Evolutionary conservation across 1,140 invertebrate genomes (phyloP).

Genomic region (Hydropsyche tenuis): DNA sequence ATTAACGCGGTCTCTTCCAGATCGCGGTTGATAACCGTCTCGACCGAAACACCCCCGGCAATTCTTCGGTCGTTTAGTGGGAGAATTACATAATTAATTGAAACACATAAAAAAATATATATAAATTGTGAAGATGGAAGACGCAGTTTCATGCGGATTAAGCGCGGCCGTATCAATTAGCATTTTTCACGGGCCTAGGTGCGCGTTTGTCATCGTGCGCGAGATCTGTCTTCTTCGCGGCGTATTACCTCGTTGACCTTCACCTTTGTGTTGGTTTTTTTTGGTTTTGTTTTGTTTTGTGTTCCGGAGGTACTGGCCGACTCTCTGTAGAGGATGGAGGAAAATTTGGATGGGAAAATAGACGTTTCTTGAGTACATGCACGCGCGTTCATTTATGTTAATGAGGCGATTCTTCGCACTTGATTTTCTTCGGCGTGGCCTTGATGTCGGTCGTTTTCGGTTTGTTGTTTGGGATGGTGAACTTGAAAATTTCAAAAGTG

Average conservation of each 20-base stretch:
- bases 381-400: background rate
- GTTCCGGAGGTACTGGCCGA: conserved; percentile 4
- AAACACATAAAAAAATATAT: too few relatives aligned
- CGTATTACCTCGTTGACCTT: conserved; percentile 7
- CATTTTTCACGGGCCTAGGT: background rate
- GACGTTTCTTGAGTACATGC: background rate
- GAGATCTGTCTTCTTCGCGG: background rate
- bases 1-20: too few relatives aligned
- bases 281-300: background rate
- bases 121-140: too few relatives aligned
- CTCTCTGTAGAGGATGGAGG: background rate
- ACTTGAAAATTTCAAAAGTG: too few relatives aligned
- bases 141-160: too few relatives aligned
- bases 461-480: too few relatives aligned
- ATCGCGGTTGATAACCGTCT: too few relatives aligned
- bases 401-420: conserved; percentile 7
- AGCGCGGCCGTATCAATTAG: background rate
- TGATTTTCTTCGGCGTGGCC: background rate
- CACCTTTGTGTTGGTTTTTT: conserved; percentile 5
- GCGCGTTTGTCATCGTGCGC: background rate
- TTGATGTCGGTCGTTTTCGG: background rate
- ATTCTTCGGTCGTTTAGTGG: too few relatives aligned
- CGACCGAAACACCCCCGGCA: too few relatives aligned
- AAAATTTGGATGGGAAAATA: background rate
- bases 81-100: too few relatives aligned